Evolutionary conservation across 2,113 vertebrate genomes (phyloP).

Genomic region (Sander vitreus): DNA sequence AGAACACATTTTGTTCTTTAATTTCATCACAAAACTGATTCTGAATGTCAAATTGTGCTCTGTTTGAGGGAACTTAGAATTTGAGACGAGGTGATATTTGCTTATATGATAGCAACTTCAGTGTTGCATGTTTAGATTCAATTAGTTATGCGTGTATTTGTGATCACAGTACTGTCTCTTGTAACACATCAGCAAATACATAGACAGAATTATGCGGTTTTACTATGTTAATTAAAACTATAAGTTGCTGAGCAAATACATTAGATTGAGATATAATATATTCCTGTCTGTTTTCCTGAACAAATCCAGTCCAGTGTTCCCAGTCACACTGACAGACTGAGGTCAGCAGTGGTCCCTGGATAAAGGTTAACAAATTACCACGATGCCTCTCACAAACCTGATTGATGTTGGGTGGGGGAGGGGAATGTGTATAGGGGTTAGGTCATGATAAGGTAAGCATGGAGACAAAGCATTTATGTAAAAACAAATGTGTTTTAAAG

Average conservation of each 20-base stretch:
- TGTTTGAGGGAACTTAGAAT: neutral
- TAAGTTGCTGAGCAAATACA: slow-evolving; percentile 15
- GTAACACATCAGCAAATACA: slow-evolving; percentile 7
- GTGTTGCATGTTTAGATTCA: slow-evolving; percentile 51
- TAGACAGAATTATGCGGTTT: neutral
- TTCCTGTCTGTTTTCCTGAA: slow-evolving; percentile 23
- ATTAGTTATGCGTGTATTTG: slow-evolving; percentile 11
- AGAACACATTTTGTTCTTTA: slow-evolving; percentile 26
- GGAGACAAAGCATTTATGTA: slow-evolving; percentile 10
- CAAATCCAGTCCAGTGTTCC: slow-evolving; percentile 34
- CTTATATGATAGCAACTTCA: slow-evolving; percentile 28
- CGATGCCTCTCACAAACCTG: slow-evolving; percentile 56
- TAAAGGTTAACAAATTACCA: slow-evolving; percentile 81
- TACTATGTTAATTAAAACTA: neutral
- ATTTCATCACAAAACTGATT: slow-evolving; percentile 27
- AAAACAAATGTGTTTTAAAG: neutral
- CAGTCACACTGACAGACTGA: slow-evolving; percentile 44
- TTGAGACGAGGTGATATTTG: slow-evolving; percentile 23
- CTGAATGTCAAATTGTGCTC: slow-evolving; percentile 38
- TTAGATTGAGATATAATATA: neutral
- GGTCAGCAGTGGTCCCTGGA: slow-evolving; percentile 71
- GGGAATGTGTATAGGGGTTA: slow-evolving; percentile 27
- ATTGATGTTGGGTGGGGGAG: slow-evolving; percentile 66
- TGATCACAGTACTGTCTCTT: slow-evolving; percentile 6
- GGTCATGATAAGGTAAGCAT: slow-evolving; percentile 53